Evolutionary conservation across 2,113 vertebrate species (phyloP), one percentile per base, ranked within the genome.

Genomic region (Muntiacus muntjak): DNA sequence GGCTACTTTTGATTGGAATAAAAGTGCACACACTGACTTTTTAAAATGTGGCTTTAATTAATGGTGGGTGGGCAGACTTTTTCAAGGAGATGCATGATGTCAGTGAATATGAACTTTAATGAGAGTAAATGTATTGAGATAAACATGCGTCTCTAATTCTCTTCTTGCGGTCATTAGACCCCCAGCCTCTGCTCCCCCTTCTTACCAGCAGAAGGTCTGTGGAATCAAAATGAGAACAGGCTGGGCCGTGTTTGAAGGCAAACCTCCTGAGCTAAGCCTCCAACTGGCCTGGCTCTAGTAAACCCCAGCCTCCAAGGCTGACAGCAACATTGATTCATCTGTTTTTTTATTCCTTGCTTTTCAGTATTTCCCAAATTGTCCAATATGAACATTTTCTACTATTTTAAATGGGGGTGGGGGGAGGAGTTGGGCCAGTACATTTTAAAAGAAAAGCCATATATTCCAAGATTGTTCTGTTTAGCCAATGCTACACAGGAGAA

Each of bases 61-160:
- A 97, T 97, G 97, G 97, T 97, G 97, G 98, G 97, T 98, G 98
- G 97, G 96, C 97, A 98, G 97, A 52, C 89, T 97, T 90, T 95
- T 97, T 97, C 98, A 98, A 98, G 97, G 97, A 98, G 97, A 97
- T 98, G 97, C 92, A 97, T 98, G 98, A 98, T 98, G 97, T 98
- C 98, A 98, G 95, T 97, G 97, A 98, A 95, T 97, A 97, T 98
- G 98, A 98, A 98, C 97, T 97, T 98, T 97, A 98, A 98, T 97
- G 95, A 98, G 98, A 97, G 96, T 95, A 76, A 98, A 97, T 98
- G 97, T 89, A 98, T 97, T 93, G 95, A 98, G 97, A 97, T 98
- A 98, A 98, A 98, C 96, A 98, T 97, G 97, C 96, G 57, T 97
- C 97, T 97, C 96, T 98, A 98, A 98, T 98, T 98, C 97, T 98